phyloP scores from a whole-genome alignment of 2,888 invertebrate species.

The Serrognathus titanus region DNA sequence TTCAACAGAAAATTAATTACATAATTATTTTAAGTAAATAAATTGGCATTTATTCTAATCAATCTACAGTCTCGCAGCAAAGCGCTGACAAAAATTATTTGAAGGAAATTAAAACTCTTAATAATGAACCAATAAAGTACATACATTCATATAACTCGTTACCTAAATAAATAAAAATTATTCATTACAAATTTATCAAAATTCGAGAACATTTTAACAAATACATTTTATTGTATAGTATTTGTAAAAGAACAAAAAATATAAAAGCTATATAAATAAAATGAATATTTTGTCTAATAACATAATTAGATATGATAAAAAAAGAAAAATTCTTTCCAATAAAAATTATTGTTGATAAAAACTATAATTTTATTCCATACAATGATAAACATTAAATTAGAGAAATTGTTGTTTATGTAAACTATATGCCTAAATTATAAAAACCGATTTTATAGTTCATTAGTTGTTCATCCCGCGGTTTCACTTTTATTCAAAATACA shows the following conservation, averaged over 20 bases:
- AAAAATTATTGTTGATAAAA: conserved; percentile 1
- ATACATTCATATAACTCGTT: conserved; percentile 1
- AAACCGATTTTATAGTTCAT: too few relatives aligned
- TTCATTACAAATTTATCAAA: too few relatives aligned
- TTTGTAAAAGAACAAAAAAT: conserved; percentile 1
- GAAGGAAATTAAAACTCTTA: conserved; percentile 4
- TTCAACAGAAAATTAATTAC: not conserved
- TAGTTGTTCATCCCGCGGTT: too few relatives aligned
- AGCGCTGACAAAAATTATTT: not conserved
- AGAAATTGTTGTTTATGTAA: not conserved
- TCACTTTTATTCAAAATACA: too few relatives aligned
- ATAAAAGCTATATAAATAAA: not conserved
- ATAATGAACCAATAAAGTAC: not conserved
- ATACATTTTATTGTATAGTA: conserved; percentile 5
- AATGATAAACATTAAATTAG: too few relatives aligned
- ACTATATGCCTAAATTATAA: conserved; percentile 9
- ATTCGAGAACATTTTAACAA: too few relatives aligned
- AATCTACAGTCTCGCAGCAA: too few relatives aligned
- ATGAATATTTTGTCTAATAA: not conserved
- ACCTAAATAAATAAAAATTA: conserved; percentile 2
- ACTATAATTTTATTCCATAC: not conserved
- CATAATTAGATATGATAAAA: not conserved
- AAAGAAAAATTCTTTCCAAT: conserved; percentile 2
- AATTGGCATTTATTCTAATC: not conserved
- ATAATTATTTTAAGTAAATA: conserved; percentile 3